A percentile compares a stretch with the other conserved stretches of the same genome.
Evolutionary conservation across 2,888 invertebrate genomes (phyloP).

Genomic region (Phortica okadai): DNA sequence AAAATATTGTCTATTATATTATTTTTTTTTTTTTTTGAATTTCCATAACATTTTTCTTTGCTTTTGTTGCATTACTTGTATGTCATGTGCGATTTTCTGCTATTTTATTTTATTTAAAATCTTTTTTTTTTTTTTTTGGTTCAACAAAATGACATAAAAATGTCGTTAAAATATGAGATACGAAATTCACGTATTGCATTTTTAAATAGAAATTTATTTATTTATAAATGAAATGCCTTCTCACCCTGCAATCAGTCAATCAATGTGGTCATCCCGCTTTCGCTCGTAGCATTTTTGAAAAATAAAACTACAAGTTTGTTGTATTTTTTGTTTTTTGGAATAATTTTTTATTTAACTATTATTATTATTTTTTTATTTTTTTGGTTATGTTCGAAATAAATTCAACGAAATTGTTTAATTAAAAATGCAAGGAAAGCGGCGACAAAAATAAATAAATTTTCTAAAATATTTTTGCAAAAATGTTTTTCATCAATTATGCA

Average conservation of each 20-base stretch:
- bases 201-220: neutral
- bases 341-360: too few species aligned
- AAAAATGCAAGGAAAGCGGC: too few species aligned
- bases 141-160: neutral
- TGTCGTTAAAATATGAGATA: neutral
- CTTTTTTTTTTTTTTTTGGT: neutral
- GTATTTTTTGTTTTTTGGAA: too few species aligned
- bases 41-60: too few species aligned
- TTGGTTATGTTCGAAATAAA: too few species aligned
- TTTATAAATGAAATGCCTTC: neutral
- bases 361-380: too few species aligned
- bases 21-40: too few species aligned
- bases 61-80: too few species aligned
- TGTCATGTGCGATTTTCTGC: too few species aligned
- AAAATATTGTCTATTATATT: too few species aligned
- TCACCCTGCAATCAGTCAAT: neutral
- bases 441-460: too few species aligned
- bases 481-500: conserved; percentile 3
- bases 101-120: neutral
- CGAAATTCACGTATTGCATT: neutral
- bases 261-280: neutral
- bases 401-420: too few species aligned
- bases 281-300: neutral
- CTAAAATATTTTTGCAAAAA: neutral
- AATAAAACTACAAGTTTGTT: neutral